These are phyloP conservation scores for Acleris emargana DNA, from an alignment of 2,888 invertebrate genomes.

Conservation along the genomic window DNA sequence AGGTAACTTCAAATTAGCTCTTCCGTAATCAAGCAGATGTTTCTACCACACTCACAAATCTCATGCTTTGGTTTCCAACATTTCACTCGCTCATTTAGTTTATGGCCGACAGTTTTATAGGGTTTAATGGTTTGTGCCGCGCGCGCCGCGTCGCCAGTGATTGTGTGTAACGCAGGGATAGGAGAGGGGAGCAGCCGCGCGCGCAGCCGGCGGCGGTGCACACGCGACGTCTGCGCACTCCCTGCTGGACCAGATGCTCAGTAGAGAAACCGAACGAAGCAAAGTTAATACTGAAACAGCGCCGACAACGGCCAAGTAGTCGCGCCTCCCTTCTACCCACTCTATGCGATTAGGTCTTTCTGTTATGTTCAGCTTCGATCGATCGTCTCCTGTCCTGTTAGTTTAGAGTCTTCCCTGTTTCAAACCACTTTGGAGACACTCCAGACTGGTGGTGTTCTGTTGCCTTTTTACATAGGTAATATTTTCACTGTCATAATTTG, in stretches of 20 bases:
- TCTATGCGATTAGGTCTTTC: constrained; percentile 81
- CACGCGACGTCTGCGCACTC: constrained; percentile 90
- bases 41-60: background rate
- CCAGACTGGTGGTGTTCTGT: constrained; percentile 45
- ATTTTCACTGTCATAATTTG: constrained; percentile 45
- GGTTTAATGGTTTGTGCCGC: constrained; percentile 54
- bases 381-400: constrained; percentile 67
- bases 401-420: constrained; percentile 61
- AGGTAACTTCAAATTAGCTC: constrained; percentile 9
- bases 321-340: constrained; percentile 81
- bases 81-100: constrained; percentile 38
- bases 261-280: constrained; percentile 86
- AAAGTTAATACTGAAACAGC: constrained; percentile 84
- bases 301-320: constrained; percentile 81
- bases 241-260: constrained; percentile 91
- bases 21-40: constrained; percentile 28
- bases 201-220: constrained; percentile 82
- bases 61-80: constrained; percentile 36
- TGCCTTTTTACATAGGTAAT: constrained; percentile 34
- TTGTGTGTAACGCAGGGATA: constrained; percentile 84
- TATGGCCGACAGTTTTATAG: constrained; percentile 46
- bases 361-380: constrained; percentile 77
- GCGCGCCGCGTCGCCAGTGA: constrained; percentile 73
- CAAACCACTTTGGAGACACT: constrained; percentile 51
- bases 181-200: constrained; percentile 75